These are phyloP conservation scores for Bombycilla garrulus DNA, from an alignment of 2,113 vertebrate genomes.

Conservation along the genomic window DNA sequence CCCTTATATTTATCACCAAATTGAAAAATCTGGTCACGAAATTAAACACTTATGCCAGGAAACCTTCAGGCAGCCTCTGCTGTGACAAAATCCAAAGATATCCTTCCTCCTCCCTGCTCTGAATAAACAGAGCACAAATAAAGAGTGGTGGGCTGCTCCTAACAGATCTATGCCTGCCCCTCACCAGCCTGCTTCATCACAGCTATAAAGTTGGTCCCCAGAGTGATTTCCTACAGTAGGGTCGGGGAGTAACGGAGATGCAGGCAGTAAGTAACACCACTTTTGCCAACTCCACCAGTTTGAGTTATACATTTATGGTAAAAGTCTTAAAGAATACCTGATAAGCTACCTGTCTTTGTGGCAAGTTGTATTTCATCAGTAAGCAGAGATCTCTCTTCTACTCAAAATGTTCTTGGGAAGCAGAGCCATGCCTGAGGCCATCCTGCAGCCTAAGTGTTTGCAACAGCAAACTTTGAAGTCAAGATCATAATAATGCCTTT, in stretches of 20 bases:
- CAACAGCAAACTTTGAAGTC: background rate
- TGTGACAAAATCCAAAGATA: background rate
- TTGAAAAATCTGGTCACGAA: background rate
- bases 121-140: background rate
- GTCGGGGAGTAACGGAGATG: background rate
- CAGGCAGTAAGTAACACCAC: background rate
- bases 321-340: background rate
- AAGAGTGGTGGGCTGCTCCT: background rate
- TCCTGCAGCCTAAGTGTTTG: background rate
- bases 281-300: background rate
- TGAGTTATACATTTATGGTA: background rate
- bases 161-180: background rate
- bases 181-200: background rate
- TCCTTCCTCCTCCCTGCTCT: background rate
- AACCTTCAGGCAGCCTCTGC: background rate
- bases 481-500: background rate
- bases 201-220: rapidly evolving
- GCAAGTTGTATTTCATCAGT: background rate
- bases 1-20: background rate
- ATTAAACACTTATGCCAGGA: background rate
- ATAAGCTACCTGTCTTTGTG: background rate
- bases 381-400: background rate
- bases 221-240: background rate
- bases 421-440: background rate
- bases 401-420: background rate